Evolutionary conservation across 2,113 vertebrate species (phyloP).

Genomic region (Panurus biarmicus): DNA sequence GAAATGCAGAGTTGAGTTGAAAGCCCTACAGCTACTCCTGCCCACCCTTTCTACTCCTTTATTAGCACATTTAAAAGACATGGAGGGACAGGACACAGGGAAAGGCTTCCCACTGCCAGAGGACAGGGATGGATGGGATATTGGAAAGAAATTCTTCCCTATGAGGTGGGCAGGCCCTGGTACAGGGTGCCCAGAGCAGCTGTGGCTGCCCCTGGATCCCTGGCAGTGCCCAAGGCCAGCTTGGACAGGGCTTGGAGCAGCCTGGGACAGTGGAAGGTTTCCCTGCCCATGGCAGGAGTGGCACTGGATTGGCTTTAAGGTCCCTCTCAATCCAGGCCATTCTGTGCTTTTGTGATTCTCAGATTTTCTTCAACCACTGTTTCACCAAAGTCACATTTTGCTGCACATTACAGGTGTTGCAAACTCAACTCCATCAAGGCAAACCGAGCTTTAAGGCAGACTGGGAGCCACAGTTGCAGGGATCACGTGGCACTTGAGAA

Average conservation of each 20-base stretch:
- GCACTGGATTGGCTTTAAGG: background rate
- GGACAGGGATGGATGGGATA: background rate
- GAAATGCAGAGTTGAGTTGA: background rate
- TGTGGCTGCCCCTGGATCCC: background rate
- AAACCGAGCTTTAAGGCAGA: background rate
- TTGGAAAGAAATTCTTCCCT: background rate
- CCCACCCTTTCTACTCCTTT: background rate
- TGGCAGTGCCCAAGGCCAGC: rapidly evolving
- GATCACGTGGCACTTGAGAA: rapidly evolving
- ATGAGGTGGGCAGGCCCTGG: rapidly evolving
- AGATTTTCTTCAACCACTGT: background rate
- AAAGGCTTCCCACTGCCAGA: background rate
- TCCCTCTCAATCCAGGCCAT: background rate
- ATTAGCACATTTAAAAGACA: background rate
- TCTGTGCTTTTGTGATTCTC: background rate
- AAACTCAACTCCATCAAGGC: background rate
- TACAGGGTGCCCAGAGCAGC: background rate
- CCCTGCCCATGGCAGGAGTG: background rate
- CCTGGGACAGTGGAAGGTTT: background rate
- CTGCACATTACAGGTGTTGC: background rate
- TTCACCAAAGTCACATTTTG: background rate
- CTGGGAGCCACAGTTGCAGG: background rate
- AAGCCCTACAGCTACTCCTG: background rate
- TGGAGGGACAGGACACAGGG: background rate
- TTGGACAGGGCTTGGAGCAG: rapidly evolving